A percentile compares a stretch with the other conserved stretches of the same genome.
Conservation (phyloP, 2,888 invertebrate species). For the Psococerastis gibbosa region DNA sequence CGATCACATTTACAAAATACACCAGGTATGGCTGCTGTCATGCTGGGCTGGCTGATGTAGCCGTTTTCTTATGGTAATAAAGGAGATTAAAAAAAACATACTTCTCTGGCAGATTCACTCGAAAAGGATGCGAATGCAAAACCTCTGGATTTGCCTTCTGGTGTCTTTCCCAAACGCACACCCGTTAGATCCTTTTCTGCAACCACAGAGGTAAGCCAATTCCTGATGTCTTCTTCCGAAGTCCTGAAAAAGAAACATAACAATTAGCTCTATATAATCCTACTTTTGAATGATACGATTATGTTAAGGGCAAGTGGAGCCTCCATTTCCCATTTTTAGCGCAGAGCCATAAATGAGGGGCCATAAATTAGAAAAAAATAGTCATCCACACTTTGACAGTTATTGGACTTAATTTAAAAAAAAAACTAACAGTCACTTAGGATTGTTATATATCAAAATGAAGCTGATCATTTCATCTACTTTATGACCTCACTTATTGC, state of each 20-base stretch:
- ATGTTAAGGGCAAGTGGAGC: background rate
- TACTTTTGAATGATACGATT: background rate
- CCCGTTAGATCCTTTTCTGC: background rate
- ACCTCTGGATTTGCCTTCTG: background rate
- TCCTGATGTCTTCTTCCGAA: background rate
- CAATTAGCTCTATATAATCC: background rate
- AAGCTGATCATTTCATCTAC: too few relatives aligned
- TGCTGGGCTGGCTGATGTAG: too few relatives aligned
- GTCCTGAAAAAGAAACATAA: conserved; percentile 1
- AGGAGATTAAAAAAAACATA: background rate
- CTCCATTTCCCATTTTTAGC: too few relatives aligned
- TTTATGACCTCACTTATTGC: too few relatives aligned
- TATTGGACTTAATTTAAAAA: too few relatives aligned
- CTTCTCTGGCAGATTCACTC: background rate
- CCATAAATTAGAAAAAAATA: too few relatives aligned
- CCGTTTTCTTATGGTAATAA: too few relatives aligned
- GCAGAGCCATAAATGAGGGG: too few relatives aligned
- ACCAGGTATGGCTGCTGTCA: too few relatives aligned
- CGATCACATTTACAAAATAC: too few relatives aligned
- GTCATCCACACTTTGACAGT: background rate
- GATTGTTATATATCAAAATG: too few relatives aligned
- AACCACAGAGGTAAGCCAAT: background rate
- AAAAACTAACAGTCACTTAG: too few relatives aligned
- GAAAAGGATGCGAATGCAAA: conserved; percentile 3
- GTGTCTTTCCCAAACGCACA: background rate